Conservation (phyloP, 2,797 vertebrate species). For the Cuniculus paca region DNA sequence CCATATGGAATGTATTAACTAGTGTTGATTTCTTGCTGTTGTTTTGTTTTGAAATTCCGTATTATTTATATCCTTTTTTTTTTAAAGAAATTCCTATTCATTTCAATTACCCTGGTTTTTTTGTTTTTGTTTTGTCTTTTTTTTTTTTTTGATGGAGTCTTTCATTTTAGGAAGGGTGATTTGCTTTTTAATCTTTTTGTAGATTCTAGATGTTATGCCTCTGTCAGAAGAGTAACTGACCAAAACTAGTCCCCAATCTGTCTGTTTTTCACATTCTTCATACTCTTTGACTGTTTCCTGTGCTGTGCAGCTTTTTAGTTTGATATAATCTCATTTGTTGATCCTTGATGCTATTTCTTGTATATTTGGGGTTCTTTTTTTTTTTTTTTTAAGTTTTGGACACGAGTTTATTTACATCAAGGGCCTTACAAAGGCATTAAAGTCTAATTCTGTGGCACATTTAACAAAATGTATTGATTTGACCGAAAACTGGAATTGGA, state of each 20-base stretch:
- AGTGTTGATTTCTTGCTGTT: no score
- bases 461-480: constrained; percentile 73
- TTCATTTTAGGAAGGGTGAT: background rate
- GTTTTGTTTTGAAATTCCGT: no score
- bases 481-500: constrained; percentile 45
- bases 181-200: background rate
- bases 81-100: background rate
- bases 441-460: constrained; percentile 72
- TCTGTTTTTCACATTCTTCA: background rate
- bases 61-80: no score
- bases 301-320: background rate
- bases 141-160: background rate
- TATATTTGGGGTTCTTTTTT: no score
- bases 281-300: background rate
- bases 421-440: constrained; percentile 81
- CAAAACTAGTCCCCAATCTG: background rate
- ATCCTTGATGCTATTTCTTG: no score
- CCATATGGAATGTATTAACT: no score
- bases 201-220: background rate
- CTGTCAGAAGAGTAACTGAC: background rate
- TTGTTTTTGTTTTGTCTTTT: no score
- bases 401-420: constrained; percentile 77
- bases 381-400: no score
- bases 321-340: background rate
- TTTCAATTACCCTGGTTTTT: background rate